Conservation (phyloP, 2,888 invertebrate genomes). For the Nomada hirtipes region DNA sequence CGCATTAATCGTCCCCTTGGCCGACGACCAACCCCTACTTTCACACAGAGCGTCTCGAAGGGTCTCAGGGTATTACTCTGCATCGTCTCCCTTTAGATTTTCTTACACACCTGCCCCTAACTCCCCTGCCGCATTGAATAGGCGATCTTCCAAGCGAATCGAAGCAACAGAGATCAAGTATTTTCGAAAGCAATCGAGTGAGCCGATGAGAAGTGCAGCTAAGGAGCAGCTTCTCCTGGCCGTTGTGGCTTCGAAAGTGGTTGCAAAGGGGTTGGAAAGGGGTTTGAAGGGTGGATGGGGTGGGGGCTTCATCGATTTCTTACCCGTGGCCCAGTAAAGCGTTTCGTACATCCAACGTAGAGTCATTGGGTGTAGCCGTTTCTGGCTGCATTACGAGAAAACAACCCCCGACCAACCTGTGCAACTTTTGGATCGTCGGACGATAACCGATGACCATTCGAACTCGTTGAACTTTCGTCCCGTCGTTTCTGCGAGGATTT, state of each 20-base stretch:
- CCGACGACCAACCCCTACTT: slow-evolving; percentile 34
- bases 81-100: neutral
- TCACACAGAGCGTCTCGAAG: neutral
- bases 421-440: slow-evolving; percentile 1
- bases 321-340: slow-evolving; percentile 82
- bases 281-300: slow-evolving; percentile 61
- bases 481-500: slow-evolving; percentile 17
- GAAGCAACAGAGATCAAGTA: slow-evolving; percentile 48
- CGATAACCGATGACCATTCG: slow-evolving; percentile 31
- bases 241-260: slow-evolving; percentile 65
- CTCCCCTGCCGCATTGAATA: neutral
- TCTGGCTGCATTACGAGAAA: slow-evolving; percentile 41
- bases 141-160: neutral
- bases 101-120: neutral
- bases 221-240: slow-evolving; percentile 72
- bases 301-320: slow-evolving; percentile 83
- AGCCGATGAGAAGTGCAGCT: slow-evolving; percentile 74
- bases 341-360: slow-evolving; percentile 69
- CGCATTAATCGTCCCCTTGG: slow-evolving; percentile 56
- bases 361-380: slow-evolving; percentile 71
- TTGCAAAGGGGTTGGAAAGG: slow-evolving; percentile 46
- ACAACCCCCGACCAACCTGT: slow-evolving; percentile 9
- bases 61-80: neutral
- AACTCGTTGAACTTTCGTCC: slow-evolving; percentile 43
- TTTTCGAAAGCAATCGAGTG: slow-evolving; percentile 70